Evolutionary conservation across 2,888 invertebrate species (phyloP), one percentile per base, ranked within the genome.

Genomic region (Agrypnus murinus): DNA sequence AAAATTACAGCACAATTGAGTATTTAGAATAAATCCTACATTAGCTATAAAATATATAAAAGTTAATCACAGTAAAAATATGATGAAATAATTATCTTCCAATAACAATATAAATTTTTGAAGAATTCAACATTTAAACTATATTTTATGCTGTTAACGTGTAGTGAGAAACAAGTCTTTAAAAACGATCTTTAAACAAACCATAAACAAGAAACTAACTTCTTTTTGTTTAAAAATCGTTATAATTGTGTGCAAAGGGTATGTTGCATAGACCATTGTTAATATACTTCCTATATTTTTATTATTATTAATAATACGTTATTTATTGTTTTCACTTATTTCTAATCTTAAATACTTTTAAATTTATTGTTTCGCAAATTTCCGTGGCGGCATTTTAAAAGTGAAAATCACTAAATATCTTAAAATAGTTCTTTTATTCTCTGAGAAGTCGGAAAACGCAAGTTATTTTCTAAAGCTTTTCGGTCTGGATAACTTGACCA

Each of bases 281-380:
- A 58, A 55, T 19, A 43, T 40, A 57, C 12, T 58, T 31, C 15
- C 34, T 55, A 55, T 17, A 32, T 10, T 55, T 36, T 53, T 53
- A 34, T 32, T 40, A 40, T 40, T 43, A 38, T 17, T 58, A 58
- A 65, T 65, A 57, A 65, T 65, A 57, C 19, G 32, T 58, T 58
- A 65, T 58, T 65, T 65, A 65, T 65, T 65, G 65, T 65, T 65
- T 65, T 65, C 57, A 25, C 65, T 65, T 65, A 65, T 14, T 46
- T 25, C 58, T 65, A 65, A 15, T 9, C 43, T 57, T 65, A 55
- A 17, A 57, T 15, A 55, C 40, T 43, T 25, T 55, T 65, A 53
- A 3, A 25, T 36, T 38, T 36, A 36, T 14, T 25, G 25, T 57
- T 55, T 48, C 48, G 48, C 34, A 12, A 40, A 53, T 14, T 58